Conservation (phyloP, 2,797 vertebrate genomes). For the Artibeus lituratus region DNA sequence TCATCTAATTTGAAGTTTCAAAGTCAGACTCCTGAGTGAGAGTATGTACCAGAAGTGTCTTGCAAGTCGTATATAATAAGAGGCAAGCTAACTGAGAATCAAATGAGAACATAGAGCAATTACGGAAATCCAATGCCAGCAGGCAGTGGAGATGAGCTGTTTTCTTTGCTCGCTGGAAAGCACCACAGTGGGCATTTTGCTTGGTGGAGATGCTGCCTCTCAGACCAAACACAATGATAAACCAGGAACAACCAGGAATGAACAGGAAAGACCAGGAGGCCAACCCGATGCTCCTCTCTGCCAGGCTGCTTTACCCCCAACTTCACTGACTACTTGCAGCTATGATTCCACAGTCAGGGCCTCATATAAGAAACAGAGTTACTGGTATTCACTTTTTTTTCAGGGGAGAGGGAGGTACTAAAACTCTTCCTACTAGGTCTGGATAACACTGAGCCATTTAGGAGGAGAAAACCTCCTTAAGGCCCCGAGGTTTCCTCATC, state of each 20-base stretch:
- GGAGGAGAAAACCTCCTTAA: constrained; percentile 12
- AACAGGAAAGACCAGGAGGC: background rate
- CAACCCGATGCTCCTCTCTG: background rate
- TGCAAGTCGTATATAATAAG: background rate
- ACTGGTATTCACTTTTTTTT: background rate
- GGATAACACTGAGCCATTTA: background rate
- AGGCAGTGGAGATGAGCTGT: background rate
- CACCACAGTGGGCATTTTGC: background rate
- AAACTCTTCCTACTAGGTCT: background rate
- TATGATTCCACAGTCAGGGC: constrained; percentile 21
- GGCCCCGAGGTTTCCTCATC: background rate
- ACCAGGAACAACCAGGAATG: background rate
- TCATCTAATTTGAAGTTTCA: constrained; percentile 37
- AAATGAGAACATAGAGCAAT: background rate
- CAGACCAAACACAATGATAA: background rate
- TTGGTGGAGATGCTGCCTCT: background rate
- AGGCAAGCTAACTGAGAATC: constrained; percentile 31
- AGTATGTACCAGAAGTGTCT: background rate
- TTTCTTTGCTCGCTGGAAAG: constrained; percentile 6
- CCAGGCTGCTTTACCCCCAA: background rate
- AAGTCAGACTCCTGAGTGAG: background rate
- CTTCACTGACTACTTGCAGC: background rate
- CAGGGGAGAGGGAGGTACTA: background rate
- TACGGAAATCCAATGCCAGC: background rate
- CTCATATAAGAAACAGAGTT: background rate